These are phyloP conservation scores for Rosalia funebris DNA, from an alignment of 2,888 invertebrate genomes.

Conservation along the genomic window DNA sequence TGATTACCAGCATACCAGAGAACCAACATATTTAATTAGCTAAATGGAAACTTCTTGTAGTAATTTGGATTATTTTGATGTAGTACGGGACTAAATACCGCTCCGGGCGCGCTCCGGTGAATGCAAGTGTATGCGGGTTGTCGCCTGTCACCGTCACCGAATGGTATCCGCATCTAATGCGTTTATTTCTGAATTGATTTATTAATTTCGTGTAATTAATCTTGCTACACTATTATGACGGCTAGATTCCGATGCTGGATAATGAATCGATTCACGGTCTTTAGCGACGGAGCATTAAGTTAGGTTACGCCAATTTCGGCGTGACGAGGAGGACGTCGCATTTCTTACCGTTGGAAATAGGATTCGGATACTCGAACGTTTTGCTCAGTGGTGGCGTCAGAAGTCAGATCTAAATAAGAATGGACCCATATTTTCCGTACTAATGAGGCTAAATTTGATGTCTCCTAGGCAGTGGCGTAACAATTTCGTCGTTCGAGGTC, in stretches of 20 bases:
- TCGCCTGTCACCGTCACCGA: neutral
- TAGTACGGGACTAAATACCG: neutral
- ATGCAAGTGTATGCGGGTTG: slow-evolving; percentile 12
- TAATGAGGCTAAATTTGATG: no score
- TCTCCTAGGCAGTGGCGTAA: no score
- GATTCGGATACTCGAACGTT: no score
- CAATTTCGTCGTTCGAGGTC: no score
- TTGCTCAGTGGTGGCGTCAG: no score
- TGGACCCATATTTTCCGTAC: no score
- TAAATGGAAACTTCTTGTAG: neutral
- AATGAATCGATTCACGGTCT: neutral
- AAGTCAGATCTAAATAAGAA: no score
- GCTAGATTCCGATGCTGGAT: neutral
- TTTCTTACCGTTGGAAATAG: no score
- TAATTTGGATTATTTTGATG: neutral
- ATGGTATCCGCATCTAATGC: slow-evolving; percentile 2
- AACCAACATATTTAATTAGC: neutral
- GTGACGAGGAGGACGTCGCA: neutral
- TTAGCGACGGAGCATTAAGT: neutral
- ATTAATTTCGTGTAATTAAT: slow-evolving; percentile 10
- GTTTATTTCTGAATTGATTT: slow-evolving; percentile 10
- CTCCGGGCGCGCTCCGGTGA: neutral
- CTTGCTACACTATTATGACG: neutral
- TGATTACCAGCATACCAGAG: neutral
- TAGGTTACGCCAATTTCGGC: neutral